These are phyloP conservation scores for Hydroisotoma schaefferi DNA, from an alignment of 2,888 invertebrate species.

Conservation along the genomic window DNA sequence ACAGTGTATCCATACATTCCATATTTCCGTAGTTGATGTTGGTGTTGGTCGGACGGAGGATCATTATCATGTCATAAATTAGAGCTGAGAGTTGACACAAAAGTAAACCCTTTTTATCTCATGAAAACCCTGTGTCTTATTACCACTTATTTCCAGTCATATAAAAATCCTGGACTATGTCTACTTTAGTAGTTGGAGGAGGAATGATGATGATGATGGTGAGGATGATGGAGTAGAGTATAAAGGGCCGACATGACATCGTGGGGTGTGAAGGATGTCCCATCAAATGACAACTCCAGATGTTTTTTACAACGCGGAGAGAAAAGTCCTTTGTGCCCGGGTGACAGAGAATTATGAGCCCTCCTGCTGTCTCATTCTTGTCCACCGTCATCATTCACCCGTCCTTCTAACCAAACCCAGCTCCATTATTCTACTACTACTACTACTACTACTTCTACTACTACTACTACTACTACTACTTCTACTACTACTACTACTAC, in stretches of 20 bases:
- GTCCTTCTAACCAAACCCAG: neutral
- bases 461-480: too few relatives aligned
- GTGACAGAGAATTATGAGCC: constrained; percentile 42
- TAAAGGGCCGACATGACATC: constrained; percentile 31
- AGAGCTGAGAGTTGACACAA: constrained; percentile 5
- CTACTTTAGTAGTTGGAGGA: too few relatives aligned
- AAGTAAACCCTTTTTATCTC: constrained; percentile 3
- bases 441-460: too few relatives aligned
- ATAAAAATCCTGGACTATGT: too few relatives aligned
- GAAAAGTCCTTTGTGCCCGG: constrained; percentile 31
- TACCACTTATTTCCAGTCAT: too few relatives aligned
- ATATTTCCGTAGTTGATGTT: too few relatives aligned
- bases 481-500: too few relatives aligned
- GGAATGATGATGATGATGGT: too few relatives aligned
- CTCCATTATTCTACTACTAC: too few relatives aligned
- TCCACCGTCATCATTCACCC: constrained; percentile 13
- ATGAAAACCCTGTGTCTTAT: neutral
- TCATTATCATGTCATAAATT: constrained; percentile 11
- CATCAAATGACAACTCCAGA: constrained; percentile 39
- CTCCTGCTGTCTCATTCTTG: constrained; percentile 38
- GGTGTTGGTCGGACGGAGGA: too few relatives aligned
- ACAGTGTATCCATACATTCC: too few relatives aligned
- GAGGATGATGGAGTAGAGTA: neutral
- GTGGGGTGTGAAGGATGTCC: constrained; percentile 37
- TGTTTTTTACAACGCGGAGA: constrained; percentile 31